Conservation (phyloP, 2,888 invertebrate species). For the Morpho achilles region DNA sequence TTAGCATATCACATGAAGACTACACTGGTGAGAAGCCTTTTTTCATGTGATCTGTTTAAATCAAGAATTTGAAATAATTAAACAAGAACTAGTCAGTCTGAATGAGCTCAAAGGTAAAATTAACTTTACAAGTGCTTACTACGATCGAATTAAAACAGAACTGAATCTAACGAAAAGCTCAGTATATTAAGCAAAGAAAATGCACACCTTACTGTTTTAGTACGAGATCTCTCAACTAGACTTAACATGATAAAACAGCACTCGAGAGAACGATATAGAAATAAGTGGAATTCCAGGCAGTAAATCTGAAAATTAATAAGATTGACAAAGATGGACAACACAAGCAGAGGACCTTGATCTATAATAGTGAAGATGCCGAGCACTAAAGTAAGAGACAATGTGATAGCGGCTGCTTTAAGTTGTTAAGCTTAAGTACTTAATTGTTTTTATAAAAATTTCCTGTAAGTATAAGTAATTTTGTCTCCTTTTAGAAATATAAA, state of each 20-base stretch:
- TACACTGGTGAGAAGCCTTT: too few species aligned
- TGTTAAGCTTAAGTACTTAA: too few species aligned
- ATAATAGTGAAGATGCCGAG: constrained; percentile 10
- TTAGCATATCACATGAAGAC: too few species aligned
- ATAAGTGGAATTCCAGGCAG: too few species aligned
- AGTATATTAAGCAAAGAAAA: constrained; percentile 5
- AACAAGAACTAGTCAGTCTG: constrained; percentile 6
- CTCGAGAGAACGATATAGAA: too few species aligned
- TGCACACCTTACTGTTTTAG: neutral
- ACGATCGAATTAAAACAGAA: constrained; percentile 10
- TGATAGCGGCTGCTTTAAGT: constrained; percentile 17
- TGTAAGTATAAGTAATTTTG: too few species aligned
- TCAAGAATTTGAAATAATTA: constrained; percentile 8
- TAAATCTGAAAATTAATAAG: too few species aligned
- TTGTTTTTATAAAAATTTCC: too few species aligned
- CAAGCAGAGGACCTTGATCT: constrained; percentile 7
- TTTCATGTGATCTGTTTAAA: neutral
- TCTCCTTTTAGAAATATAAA: too few species aligned
- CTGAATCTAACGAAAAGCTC: constrained; percentile 7
- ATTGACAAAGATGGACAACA: constrained; percentile 9
- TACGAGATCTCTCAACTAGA: too few species aligned
- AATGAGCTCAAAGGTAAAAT: constrained; percentile 8
- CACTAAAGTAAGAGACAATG: constrained; percentile 3
- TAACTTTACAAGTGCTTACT: constrained; percentile 11
- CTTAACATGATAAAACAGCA: too few species aligned